Percentiles rank a stretch among this genome's conserved stretches.
These are phyloP conservation scores for Diplogasteroides magnus DNA, from an alignment of 1,140 invertebrate species.

Conservation along the genomic window DNA sequence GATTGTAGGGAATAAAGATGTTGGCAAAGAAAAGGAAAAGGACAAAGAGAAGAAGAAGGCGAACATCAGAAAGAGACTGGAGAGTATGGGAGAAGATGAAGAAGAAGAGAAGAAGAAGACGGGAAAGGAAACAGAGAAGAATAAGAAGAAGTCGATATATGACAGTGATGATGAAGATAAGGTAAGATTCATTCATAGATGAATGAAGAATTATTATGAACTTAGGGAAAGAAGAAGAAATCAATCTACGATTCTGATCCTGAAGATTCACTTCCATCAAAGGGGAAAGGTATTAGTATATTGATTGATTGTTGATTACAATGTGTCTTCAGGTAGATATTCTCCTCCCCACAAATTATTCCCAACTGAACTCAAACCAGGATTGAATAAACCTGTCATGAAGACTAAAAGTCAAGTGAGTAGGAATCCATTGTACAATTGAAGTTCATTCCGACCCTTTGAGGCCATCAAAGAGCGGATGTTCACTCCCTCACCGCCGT, in stretches of 20 bases:
- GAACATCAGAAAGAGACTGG: constrained; percentile 7
- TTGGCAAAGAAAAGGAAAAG: constrained; percentile 10
- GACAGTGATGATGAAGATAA: constrained; percentile 21
- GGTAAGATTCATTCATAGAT: not conserved
- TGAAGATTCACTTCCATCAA: too few species aligned
- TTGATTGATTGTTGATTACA: too few species aligned
- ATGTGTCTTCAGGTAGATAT: too few species aligned
- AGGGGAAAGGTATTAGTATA: too few species aligned
- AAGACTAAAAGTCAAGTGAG: constrained; percentile 9
- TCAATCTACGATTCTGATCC: constrained; percentile 2
- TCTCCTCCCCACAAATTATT: constrained; percentile 22
- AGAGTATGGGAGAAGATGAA: constrained; percentile 4
- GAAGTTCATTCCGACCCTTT: not conserved
- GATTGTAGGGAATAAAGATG: constrained; percentile 4
- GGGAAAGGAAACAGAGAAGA: constrained; percentile 20
- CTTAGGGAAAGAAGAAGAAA: constrained; percentile 3
- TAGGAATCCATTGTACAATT: constrained; percentile 4
- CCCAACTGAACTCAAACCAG: constrained; percentile 28
- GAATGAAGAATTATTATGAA: not conserved
- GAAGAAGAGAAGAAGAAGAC: constrained; percentile 10
- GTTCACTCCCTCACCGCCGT: constrained; percentile 19
- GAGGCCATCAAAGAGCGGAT: constrained; percentile 13
- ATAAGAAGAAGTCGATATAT: constrained; percentile 34
- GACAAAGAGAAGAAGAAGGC: constrained; percentile 14
- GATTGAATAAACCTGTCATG: constrained; percentile 18